Evolutionary conservation across 2,113 vertebrate genomes (phyloP), one percentile per base, ranked within the genome.

Genomic region (Climacteris rufus): DNA sequence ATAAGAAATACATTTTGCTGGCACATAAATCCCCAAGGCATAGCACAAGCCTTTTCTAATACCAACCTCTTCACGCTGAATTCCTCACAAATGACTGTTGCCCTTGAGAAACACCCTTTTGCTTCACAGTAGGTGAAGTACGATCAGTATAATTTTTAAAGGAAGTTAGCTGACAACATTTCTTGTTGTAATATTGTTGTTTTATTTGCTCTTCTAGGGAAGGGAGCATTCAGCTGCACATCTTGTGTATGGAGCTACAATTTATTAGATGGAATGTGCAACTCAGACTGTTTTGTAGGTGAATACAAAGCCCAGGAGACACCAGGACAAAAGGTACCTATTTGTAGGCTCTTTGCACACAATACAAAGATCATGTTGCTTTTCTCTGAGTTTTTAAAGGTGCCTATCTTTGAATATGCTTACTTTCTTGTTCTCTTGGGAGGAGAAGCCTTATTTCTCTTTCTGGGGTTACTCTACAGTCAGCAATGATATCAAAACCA

Each of bases 191-290:
- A 84, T 63, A 57, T 5, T 52, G 33, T 10, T 2, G 3, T 50
- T 74, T 87, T 78, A 47, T 84, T 92, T 90, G 37, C 3, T 80
- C 90, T 86, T 80, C 59, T 95, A 99, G 99, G 96, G 47, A 96
- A 91, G 28, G 98, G 94, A 13, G 95, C 97, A 25, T 33, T 98
- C 45, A 53, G 81, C 56, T 99, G 99, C 64, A 93, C 96, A 24
- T 98, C 98, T 69, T 99, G 99, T 74, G 98, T 98, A 84, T 98
- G 98, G 80, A 98, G 98, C 84, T 99, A 98, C 96, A 97, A 14
- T 21, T 96, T 98, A 9, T 57, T 82, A 54, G 45, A 61, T 47
- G 97, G 98, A 94, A 98, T 98, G 68, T 99, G 99, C 96, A 50
- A 13, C 20, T 98, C 97, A 0, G 97, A 98, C 23, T 99, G 99